phyloP scores from a whole-genome alignment of 2,797 vertebrate species.

The Bradypodion ventrale region DNA sequence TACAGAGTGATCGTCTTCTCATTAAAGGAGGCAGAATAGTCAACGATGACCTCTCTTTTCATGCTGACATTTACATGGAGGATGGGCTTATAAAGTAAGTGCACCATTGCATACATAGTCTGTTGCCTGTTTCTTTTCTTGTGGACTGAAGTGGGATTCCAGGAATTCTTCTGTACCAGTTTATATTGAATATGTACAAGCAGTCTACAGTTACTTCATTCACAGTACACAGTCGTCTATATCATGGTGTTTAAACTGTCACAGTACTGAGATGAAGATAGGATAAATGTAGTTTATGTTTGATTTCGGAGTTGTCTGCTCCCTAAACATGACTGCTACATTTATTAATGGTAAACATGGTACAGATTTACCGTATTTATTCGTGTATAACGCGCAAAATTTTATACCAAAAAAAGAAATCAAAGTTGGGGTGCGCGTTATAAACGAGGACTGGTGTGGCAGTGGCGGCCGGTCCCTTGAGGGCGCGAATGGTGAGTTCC shows the following conservation, averaged over 20 bases:
- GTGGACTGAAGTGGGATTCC: neutral
- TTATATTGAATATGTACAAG: neutral
- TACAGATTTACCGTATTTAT: too few species aligned
- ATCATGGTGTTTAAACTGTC: neutral
- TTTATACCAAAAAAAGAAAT: too few species aligned
- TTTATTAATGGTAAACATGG: slow-evolving; percentile 31
- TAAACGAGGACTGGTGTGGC: too few species aligned
- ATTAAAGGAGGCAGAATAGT: slow-evolving; percentile 97
- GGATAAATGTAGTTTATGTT: slow-evolving; percentile 13
- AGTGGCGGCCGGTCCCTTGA: too few species aligned
- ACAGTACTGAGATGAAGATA: neutral
- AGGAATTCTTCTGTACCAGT: neutral
- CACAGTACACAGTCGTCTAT: neutral
- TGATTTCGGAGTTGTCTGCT: slow-evolving; percentile 21
- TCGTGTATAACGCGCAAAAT: too few species aligned
- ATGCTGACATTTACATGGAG: slow-evolving; percentile 97
- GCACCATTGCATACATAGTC: neutral
- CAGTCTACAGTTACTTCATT: neutral
- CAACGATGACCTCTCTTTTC: slow-evolving; percentile 97
- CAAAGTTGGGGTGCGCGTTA: too few species aligned
- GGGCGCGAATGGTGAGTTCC: too few species aligned
- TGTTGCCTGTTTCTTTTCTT: neutral
- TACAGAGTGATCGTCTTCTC: slow-evolving; percentile 94
- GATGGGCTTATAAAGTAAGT: slow-evolving; percentile 96
- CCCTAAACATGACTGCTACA: neutral